Base-by-base conservation (phyloP, 2,888 invertebrate species). In the Hipparchia semele region DNA sequence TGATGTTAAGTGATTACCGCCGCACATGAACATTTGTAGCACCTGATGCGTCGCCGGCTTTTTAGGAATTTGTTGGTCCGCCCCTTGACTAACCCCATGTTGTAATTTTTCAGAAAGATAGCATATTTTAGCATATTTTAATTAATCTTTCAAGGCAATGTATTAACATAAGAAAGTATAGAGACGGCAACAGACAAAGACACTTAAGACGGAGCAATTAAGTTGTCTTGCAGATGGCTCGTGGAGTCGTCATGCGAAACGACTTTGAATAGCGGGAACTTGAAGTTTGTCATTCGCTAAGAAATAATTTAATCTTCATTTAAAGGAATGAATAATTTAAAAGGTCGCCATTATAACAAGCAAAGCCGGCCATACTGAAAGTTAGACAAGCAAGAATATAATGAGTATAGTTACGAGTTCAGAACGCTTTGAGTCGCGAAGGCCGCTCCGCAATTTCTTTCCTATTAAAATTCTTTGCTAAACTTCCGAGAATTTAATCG, bases 401-500 rank as follows among this genome's bases (percentile, higher is more conserved):
- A 80, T 86, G 84, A 87, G 85, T 86, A 86, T 87, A 86, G 88
- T 87, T 86, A 82, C 81, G 80, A 81, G 66, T 66, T 79, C 76
- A 86, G 86, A 88, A 87, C 86, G 87, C 90, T 91, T 90, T 89
- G 88, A 88, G 58, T 71, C 68, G 59, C 73, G 54, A 86, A 87
- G 80, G 77, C 82, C 82, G 83, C 84, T 83, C 83, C 85, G 83
- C 85, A 85, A 88, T 88, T 88, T 85, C 86, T 87, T 86, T 86
- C 82, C 89, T 89, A 90, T 91, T 90, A 89, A 91, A 91, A 91
- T 91, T 90, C 89, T 90, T 90, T 83, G 79, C 82, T 80, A 80
- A 86, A 88, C 83, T 87, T 82, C 75, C 80, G 82, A 88, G 88
- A 88, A 84, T 87, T 83, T 85, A 78, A 78, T 78, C 74, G 71